Percentiles rank a stretch among this genome's conserved stretches.
Evolutionary conservation across 2,888 invertebrate species (phyloP).

Genomic region (Torymus texanus): DNA sequence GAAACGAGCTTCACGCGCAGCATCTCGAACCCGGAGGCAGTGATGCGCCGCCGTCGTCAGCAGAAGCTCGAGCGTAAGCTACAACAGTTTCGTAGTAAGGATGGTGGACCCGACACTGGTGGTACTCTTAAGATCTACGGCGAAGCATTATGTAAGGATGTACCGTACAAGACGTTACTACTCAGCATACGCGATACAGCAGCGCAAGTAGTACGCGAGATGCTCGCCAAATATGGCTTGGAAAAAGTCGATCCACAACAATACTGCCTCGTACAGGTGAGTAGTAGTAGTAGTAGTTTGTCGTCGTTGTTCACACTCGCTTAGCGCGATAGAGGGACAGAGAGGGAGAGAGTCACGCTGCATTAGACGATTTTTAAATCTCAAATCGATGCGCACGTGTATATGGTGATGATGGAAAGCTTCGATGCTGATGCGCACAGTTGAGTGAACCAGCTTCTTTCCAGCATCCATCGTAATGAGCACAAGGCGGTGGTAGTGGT

Average conservation of each 20-base stretch:
- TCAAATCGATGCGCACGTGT: too few species aligned
- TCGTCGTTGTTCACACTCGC: background rate
- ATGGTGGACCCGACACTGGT: slow-evolving; percentile 95
- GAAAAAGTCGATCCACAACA: slow-evolving; percentile 92
- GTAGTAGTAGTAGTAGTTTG: background rate
- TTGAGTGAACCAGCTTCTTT: too few species aligned
- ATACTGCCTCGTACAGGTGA: slow-evolving; percentile 96
- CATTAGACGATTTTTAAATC: too few species aligned
- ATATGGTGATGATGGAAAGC: too few species aligned
- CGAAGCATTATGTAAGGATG: slow-evolving; percentile 95
- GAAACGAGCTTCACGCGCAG: slow-evolving; percentile 99
- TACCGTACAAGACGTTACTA: slow-evolving; percentile 98
- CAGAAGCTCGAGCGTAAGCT: slow-evolving; percentile 97
- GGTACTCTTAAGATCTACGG: slow-evolving; percentile 97
- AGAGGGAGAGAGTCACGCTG: too few species aligned
- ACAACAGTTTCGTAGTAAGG: slow-evolving; percentile 95
- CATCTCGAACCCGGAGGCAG: slow-evolving; percentile 99
- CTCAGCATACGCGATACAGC: slow-evolving; percentile 95
- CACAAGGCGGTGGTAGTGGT: too few species aligned
- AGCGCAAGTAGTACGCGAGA: slow-evolving; percentile 94
- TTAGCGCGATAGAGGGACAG: too few species aligned
- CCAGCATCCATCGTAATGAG: too few species aligned
- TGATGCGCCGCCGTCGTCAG: slow-evolving; percentile 97
- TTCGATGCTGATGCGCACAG: too few species aligned
- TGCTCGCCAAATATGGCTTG: slow-evolving; percentile 97